Base-by-base conservation (phyloP, 2,888 invertebrate genomes). In the Diaprepes abbreviatus region DNA sequence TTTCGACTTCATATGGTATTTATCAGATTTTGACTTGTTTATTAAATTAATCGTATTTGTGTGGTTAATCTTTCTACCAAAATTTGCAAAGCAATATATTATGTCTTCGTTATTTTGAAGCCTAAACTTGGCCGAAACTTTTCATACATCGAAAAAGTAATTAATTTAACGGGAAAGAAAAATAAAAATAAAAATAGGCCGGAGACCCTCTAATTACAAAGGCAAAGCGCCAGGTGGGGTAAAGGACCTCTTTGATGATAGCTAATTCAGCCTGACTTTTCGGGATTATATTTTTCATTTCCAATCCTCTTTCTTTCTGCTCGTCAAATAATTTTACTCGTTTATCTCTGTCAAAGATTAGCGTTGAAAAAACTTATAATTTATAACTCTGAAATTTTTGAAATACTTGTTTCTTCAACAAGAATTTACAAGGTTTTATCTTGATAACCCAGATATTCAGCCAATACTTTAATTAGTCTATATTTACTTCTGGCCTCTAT, bases 231-330 rank as follows among this genome's bases (percentile, higher is more conserved):
- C 59, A 67, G 60, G 60, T 60, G 59, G 72, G 72, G 55, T 70
- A 68, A 71, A 60, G 54, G 68, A 68, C 76, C 75, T 73, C 78
- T 79, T 79, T 79, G 77, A 77, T 74, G 74, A 71, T 74, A 70
- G 75, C 74, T 76, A 74, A 76, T 76, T 76, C 74, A 70, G 72
- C 24, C 66, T 66, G 75, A 76, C 76, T 75, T 62, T 66, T 57
- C 58, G 65, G 66, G 73, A 71, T 73, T 63, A 66, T 66, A 54
- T 66, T 70, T 70, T 65, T 58, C 70, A 59, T 55, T 59, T 48
- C 58, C 59, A 65, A 66, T 65, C 65, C 52, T 57, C 50, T 57
- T 55, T 12, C 40, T 63, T 69, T 63, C 63, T 57, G 33, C 64
- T 64, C 69, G 57, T 63, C 63, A 63, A 68, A 68, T 63, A 48